phyloP scores from a whole-genome alignment of 1,140 invertebrate genomes.

The Calliphora vicina region DNA sequence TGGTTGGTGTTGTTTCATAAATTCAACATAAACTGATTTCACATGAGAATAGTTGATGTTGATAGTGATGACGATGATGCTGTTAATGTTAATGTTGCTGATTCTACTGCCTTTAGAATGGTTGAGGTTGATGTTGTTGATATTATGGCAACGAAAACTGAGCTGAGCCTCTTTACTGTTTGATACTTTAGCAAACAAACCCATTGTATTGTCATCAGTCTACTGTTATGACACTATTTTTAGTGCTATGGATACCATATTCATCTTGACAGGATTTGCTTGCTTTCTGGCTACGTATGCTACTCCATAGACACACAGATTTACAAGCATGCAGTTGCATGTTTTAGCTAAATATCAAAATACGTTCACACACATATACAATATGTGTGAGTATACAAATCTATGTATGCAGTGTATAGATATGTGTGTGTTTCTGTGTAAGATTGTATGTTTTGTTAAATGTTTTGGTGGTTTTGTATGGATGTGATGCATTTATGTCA shows the following conservation, averaged over 20 bases:
- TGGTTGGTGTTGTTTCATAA: background rate
- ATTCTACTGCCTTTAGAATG: background rate
- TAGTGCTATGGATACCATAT: slow-evolving; percentile 60
- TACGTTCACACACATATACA: background rate
- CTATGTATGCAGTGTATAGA: background rate
- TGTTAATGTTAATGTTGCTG: background rate
- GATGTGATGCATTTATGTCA: slow-evolving; percentile 29
- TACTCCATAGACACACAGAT: background rate
- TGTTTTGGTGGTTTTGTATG: slow-evolving; percentile 32
- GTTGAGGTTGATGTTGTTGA: background rate
- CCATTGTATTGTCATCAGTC: slow-evolving; percentile 31
- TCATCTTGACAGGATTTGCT: slow-evolving; percentile 58
- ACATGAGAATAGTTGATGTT: slow-evolving; percentile 15
- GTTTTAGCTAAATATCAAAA: background rate
- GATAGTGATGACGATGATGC: background rate
- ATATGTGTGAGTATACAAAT: background rate
- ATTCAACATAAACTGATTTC: slow-evolving; percentile 4
- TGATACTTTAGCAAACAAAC: slow-evolving; percentile 19
- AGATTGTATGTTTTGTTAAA: slow-evolving; percentile 14
- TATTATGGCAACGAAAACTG: background rate
- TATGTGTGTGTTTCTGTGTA: background rate
- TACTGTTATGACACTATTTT: slow-evolving; percentile 62
- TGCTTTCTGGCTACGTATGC: background rate
- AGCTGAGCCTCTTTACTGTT: slow-evolving; percentile 21
- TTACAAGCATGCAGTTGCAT: background rate